Base-by-base conservation (phyloP, 2,113 vertebrate genomes). In the Oryzias curvinotus region DNA sequence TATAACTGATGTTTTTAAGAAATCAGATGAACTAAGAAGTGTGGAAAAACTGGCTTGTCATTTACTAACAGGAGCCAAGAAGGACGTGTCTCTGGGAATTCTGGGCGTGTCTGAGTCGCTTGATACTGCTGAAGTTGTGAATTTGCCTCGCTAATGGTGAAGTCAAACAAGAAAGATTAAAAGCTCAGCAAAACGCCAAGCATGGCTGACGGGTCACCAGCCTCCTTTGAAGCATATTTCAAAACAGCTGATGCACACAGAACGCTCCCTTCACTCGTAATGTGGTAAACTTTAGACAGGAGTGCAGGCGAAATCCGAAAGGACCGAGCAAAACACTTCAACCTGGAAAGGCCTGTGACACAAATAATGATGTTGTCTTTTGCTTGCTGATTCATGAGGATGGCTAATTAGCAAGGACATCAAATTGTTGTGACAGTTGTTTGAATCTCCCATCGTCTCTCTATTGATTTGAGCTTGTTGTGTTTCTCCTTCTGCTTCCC, bases 171-270 rank as follows among this genome's bases (percentile, higher is more conserved):
- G 44, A 73, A 73, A 71, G 56, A 73, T 65, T 52, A 45, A 78
- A 62, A 54, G 45, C 68, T 75, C 71, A 50, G 71, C 64, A 65
- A 21, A 75, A 55, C 52, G 46, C 14, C 44, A 30, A 14, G n/a
- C 53, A 61, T 61, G 57, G 64, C 71, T 49, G 54, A 60, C 41
- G 21, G 78, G 80, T 75, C 78, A 67, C 57, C 51, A 44, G 61
- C 53, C 52, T 63, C 53, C 3, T 10, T 59, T 65, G 62, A 55
- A 74, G 74, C 52, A 57, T 19, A 48, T 42, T 71, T 79, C 12
- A 63, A 73, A 73, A 73, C 1, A 25, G 75, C 75, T 80, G 75
- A 88, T 16, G 65, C 54, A 10, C 0, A 28, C 60, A 62, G 42
- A 80, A 69, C 43, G 17, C 51, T 21, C 21, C 51, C 60, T 58